These are phyloP conservation scores for Eptatretus atami DNA, from an alignment of 2,797 vertebrate species.

Conservation along the genomic window DNA sequence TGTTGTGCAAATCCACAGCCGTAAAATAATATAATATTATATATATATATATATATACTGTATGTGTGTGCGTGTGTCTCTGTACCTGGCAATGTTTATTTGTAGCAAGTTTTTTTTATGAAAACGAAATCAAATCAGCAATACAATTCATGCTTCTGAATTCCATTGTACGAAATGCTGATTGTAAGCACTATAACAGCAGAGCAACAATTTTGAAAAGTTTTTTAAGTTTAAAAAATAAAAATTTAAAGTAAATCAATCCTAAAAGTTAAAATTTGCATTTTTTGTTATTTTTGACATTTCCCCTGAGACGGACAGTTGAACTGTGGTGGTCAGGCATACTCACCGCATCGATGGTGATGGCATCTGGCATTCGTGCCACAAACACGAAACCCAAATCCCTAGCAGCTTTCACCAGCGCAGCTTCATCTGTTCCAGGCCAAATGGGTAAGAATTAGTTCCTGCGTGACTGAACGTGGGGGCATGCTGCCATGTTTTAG, in stretches of 20 bases:
- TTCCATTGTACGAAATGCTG: not conserved
- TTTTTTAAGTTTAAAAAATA: not conserved
- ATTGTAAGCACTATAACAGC: not conserved
- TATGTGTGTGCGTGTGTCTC: too few relatives aligned
- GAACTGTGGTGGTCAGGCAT: not conserved
- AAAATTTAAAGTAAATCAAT: not conserved
- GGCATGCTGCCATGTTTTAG: too few relatives aligned
- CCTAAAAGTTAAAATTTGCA: conserved; percentile 4
- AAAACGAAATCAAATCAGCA: too few relatives aligned
- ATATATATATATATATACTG: too few relatives aligned
- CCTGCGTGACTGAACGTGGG: too few relatives aligned
- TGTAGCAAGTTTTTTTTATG: too few relatives aligned
- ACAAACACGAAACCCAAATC: conserved; percentile 64
- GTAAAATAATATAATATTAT: too few relatives aligned
- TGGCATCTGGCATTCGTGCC: conserved; percentile 61
- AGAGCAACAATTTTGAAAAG: not conserved
- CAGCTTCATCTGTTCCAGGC: conserved; percentile 45
- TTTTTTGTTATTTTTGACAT: not conserved
- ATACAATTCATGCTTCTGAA: too few relatives aligned
- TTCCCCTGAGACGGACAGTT: conserved; percentile 4
- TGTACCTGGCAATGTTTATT: too few relatives aligned
- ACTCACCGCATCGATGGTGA: conserved; percentile 60
- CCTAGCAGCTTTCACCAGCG: conserved; percentile 59
- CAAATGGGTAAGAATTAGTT: not conserved
- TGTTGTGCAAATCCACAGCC: too few relatives aligned